Base-by-base conservation (phyloP, 1,140 invertebrate species). In the Batillaria attramentaria region DNA sequence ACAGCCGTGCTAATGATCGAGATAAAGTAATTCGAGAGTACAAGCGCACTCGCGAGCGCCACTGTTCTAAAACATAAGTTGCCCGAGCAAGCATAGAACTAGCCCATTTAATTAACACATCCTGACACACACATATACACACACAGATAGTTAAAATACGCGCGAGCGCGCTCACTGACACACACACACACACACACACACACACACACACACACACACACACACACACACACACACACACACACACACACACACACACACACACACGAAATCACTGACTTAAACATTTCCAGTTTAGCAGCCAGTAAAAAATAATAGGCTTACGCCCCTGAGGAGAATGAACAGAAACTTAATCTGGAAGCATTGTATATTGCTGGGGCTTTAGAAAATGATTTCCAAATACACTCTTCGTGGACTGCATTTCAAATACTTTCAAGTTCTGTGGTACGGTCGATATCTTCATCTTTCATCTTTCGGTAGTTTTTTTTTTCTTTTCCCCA, bases 211-310 rank as follows among this genome's bases (percentile, higher is more conserved):
- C 57, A 60, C 57, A 60, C 57, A 6, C 24, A n/a, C 57, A 60
- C 57, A 60, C 57, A 60, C 57, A 60, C 57, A 60, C 57, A 60
- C 57, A 60, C 8, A 60, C 57, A 60, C 57, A 60, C 57, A 60
- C 57, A 60, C 57, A 60, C 8, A 60, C 57, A 60, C 57, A 60
- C 57, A 60, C 24, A 60, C 57, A 60, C 57, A 60, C 8, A 8
- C 57, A 60, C 57, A 60, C 57, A 60, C 57, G 31, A 6, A 60
- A 20, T n/a, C 8, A n/a, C 57, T 10, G 20, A 13, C 24, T 10
- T 28, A 60, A 20, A 60, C 57, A 5, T n/a, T 28, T 60, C 20
- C 6, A 20, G 57, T 28, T 28, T n/a, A 60, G 6, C 57, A n/a
- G 31, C 8, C 31, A 28, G 6, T 60, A 5, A 60, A 20, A 24